A percentile compares a stretch with the other conserved stretches of the same genome.
These are phyloP conservation scores for Rutpela maculata DNA, from an alignment of 2,888 invertebrate species.

Conservation along the genomic window DNA sequence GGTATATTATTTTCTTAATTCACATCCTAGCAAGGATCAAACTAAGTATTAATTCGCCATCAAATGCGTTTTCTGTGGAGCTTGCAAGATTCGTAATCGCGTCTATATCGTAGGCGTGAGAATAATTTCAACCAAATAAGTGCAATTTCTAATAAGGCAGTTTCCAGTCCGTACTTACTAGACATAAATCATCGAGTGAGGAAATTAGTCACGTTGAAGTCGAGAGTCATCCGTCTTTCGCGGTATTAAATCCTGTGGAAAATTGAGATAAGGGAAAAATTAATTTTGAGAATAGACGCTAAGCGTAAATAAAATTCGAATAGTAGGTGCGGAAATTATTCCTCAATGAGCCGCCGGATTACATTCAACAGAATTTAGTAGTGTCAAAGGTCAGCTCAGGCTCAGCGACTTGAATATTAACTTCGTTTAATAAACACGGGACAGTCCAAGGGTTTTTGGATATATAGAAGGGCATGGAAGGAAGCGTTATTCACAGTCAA, in stretches of 20 bases:
- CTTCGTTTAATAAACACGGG: constrained; percentile 7
- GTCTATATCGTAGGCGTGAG: neutral
- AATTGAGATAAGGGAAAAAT: constrained; percentile 12
- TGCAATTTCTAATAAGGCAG: neutral
- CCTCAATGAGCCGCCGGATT: neutral
- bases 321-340: neutral
- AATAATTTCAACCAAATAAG: neutral
- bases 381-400: constrained; percentile 22
- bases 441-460: neutral
- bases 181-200: neutral
- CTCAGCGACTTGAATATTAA: constrained; percentile 24
- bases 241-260: neutral
- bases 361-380: neutral
- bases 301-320: neutral
- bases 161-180: neutral
- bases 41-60: no score
- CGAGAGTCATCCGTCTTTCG: neutral
- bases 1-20: no score
- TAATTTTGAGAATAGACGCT: constrained; percentile 9
- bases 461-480: neutral
- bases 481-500: neutral
- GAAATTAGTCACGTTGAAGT: neutral
- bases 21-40: no score
- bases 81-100: neutral
- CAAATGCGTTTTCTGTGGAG: no score